These are phyloP conservation scores for Liasis olivaceus DNA, from an alignment of 2,797 vertebrate species.

Conservation along the genomic window DNA sequence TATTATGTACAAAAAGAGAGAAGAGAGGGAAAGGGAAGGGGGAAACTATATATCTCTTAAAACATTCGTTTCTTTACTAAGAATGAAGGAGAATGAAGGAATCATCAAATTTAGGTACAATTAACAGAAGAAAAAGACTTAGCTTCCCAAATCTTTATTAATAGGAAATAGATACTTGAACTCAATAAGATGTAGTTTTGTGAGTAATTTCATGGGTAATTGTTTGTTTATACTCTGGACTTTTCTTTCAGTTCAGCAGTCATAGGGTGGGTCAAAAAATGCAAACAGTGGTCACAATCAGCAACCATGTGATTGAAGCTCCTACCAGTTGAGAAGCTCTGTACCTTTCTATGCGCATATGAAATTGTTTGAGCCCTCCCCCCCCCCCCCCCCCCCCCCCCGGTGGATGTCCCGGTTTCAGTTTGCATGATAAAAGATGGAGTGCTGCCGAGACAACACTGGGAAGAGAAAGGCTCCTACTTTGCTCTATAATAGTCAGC, in stretches of 20 bases:
- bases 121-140: not conserved
- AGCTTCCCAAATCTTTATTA: not conserved
- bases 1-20: not conserved
- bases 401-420: not conserved
- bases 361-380: not conserved
- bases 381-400: too few relatives aligned
- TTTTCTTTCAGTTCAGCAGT: not conserved
- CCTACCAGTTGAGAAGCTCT: too few relatives aligned
- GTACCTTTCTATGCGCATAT: not conserved
- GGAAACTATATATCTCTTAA: not conserved
- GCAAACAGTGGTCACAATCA: not conserved
- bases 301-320: not conserved
- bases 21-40: not conserved
- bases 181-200: not conserved
- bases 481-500: not conserved
- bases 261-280: not conserved
- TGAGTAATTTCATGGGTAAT: not conserved
- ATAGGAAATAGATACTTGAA: not conserved
- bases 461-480: not conserved
- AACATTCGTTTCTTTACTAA: not conserved
- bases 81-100: not conserved
- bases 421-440: not conserved
- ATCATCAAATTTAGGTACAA: not conserved
- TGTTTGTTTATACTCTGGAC: not conserved
- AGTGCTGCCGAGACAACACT: not conserved